Base-by-base conservation (phyloP, 2,888 invertebrate genomes). In the Dasysyrphus tricinctus region DNA sequence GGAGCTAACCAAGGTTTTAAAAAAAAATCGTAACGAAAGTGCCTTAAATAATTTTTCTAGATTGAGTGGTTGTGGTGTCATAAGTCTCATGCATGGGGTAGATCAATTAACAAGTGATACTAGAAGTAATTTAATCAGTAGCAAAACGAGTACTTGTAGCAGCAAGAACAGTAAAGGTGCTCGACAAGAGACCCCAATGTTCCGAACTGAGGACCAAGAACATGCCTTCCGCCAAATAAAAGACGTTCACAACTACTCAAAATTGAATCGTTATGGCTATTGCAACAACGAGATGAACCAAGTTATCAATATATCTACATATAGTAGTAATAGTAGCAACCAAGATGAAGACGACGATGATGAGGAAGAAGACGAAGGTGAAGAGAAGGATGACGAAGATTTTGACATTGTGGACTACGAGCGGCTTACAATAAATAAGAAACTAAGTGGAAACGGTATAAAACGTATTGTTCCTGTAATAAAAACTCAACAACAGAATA, bases 221-320 rank as follows among this genome's bases (percentile, higher is more conserved):
- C 89, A 91, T 91, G 92, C 92, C 89, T 92, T 91, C 90, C 91
- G 91, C 63, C 91, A 90, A 85, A 91, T 92, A 78, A 91, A 92
- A 84, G 91, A 91, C 88, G 92, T 92, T 57, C 92, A 92, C 80
- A 92, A 93, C 85, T 92, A 93, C 89, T 92, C 93, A 24, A 93
- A 92, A 89, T 88, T 91, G 79, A 92, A 90, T 73, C 89, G 89
- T 63, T 89, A 88, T 80, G 88, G 80, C n/a, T 87, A 88, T 74
- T 88, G 70, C 72, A 80, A 88, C 9, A 88, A 89, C 54, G 88
- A 88, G 59, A 90, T 89, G 86, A 90, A 90, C 78, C 49, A 16
- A 51, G 32, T 42, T 77, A 47, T 51, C 37, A 84, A 70, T 74
- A 57, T 11, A 42, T 16, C 74, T 12, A 34, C 72, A 44, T 81